Conservation (phyloP, 2,113 vertebrate genomes). For the Chloropsis hardwickii region DNA sequence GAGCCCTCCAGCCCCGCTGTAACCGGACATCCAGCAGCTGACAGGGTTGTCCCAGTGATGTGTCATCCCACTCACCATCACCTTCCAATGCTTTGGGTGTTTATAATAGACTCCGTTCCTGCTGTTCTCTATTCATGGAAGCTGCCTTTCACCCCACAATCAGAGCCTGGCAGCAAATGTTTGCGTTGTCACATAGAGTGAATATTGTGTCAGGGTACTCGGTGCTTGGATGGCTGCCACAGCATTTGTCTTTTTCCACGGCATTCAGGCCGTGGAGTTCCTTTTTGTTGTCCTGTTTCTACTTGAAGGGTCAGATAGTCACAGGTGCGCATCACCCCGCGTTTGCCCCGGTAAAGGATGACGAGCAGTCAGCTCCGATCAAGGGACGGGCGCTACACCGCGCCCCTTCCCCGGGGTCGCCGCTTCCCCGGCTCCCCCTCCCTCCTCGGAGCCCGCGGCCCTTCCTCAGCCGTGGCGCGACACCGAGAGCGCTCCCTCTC, state of each 20-base stretch:
- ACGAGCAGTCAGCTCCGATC: rapidly evolving
- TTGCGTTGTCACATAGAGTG: background rate
- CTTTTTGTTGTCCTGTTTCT: rapidly evolving
- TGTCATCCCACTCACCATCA: background rate
- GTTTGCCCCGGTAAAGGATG: too few species aligned
- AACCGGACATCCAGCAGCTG: rapidly evolving
- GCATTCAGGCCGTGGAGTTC: background rate
- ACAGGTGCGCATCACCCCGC: background rate
- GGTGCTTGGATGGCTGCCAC: background rate
- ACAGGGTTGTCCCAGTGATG: rapidly evolving
- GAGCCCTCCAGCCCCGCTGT: rapidly evolving
- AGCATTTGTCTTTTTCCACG: background rate
- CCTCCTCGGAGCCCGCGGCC: background rate
- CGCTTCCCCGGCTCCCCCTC: background rate
- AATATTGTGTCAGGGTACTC: background rate
- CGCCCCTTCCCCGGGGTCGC: background rate
- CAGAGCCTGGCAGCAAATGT: background rate
- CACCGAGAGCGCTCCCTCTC: rapidly evolving
- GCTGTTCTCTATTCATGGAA: background rate
- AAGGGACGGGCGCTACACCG: background rate
- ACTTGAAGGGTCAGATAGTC: rapidly evolving
- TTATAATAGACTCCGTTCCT: background rate
- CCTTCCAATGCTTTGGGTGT: background rate
- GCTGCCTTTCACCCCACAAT: background rate
- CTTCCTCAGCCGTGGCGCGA: background rate